These are phyloP conservation scores for Crypturellus tataupa DNA, from an alignment of 2,797 vertebrate species.

Conservation along the genomic window DNA sequence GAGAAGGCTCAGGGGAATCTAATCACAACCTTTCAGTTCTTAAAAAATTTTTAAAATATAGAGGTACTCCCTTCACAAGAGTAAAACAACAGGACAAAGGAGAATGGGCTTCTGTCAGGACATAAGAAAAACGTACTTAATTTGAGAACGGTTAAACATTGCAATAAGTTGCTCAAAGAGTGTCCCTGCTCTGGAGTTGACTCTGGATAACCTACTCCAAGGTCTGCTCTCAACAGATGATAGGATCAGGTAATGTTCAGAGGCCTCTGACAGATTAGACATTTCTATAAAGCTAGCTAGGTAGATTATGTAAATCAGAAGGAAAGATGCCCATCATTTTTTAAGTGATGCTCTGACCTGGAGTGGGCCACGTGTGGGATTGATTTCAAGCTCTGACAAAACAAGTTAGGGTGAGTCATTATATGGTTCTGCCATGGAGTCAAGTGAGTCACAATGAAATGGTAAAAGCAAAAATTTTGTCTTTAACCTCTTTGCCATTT, in stretches of 20 bases:
- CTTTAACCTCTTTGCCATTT: neutral
- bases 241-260: no score
- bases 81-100: neutral
- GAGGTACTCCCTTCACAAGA: neutral
- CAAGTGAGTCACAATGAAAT: neutral
- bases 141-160: neutral
- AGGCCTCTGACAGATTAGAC: neutral
- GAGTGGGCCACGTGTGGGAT: neutral
- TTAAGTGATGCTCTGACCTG: neutral
- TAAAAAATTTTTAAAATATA: neutral
- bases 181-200: neutral
- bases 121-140: neutral
- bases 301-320: neutral
- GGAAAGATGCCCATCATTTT: neutral
- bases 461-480: neutral
- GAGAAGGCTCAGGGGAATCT: neutral
- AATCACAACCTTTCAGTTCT: neutral
- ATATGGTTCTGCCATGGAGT: neutral
- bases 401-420: neutral
- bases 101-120: neutral
- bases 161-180: neutral
- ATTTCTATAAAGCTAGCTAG: neutral
- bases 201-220: neutral
- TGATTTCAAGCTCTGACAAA: slow-evolving; percentile 26
- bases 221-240: neutral